Conservation (phyloP, 2,888 invertebrate species). For the Ischnus inquisitorius region DNA sequence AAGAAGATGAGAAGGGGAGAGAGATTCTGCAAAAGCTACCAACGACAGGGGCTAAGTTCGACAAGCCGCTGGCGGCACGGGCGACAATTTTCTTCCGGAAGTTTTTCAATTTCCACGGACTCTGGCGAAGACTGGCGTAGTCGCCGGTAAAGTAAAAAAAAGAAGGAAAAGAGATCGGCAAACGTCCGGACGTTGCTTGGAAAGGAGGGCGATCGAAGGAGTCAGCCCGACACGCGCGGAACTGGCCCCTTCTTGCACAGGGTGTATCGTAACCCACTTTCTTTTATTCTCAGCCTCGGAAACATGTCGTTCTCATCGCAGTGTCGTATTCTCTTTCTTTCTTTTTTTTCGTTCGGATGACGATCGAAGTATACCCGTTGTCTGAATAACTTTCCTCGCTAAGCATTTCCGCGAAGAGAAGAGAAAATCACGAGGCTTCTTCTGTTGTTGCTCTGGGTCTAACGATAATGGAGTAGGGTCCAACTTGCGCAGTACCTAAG, state of each 20-base stretch:
- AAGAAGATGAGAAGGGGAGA: slow-evolving; percentile 59
- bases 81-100: slow-evolving; percentile 78
- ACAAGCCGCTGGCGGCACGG: slow-evolving; percentile 73
- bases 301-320: slow-evolving; percentile 54
- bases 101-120: slow-evolving; percentile 84
- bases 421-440: slow-evolving; percentile 11
- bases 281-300: slow-evolving; percentile 64
- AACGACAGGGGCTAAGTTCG: slow-evolving; percentile 76
- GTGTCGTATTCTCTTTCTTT: slow-evolving; percentile 67
- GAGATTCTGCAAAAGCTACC: slow-evolving; percentile 17
- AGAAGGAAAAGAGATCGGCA: slow-evolving; percentile 17
- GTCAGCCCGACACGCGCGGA: not conserved
- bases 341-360: slow-evolving; percentile 33
- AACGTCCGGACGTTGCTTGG: slow-evolving; percentile 9
- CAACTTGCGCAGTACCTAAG: slow-evolving; percentile 49
- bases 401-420: slow-evolving; percentile 1
- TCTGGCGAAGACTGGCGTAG: slow-evolving; percentile 46
- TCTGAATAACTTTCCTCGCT: not conserved
- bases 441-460: slow-evolving; percentile 38
- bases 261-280: not conserved
- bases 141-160: slow-evolving; percentile 32
- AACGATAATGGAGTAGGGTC: slow-evolving; percentile 62
- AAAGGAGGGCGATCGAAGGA: slow-evolving; percentile 29
- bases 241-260: not conserved
- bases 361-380: slow-evolving; percentile 5